Base-by-base conservation (phyloP, 2,797 vertebrate species). In the Poeciliopsis presidionis region DNA sequence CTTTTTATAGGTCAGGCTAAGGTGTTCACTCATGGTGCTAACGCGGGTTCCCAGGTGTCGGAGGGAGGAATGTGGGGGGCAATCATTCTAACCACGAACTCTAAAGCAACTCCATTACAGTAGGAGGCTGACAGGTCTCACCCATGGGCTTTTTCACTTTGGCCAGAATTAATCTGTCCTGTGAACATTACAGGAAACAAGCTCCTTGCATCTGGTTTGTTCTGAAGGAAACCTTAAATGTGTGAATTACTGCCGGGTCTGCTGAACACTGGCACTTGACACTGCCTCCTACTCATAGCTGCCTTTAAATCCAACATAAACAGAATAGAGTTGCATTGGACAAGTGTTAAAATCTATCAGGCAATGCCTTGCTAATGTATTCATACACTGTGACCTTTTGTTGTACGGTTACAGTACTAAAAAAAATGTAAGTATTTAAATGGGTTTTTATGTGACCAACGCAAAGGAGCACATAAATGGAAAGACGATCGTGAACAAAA, bases 1-100 rank as follows among this genome's bases (percentile, higher is more conserved):
- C 84, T 92, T 53, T 30, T 92, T 90, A 89, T 88, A 92, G 91
- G 91, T 92, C 90, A 91, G 83, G 80, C 79, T 78, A 75, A 87
- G 90, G 88, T 91, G 90, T 88, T 94, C 92, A 90, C 79, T 94
- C 92, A 92, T 82, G 87, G 86, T 88, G 88, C 86, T 90, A 92
- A 93, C 87, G 79, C 67, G 13, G 82, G 80, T 89, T 93, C 88
- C 88, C 88, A 83, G 79, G 84, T 92, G 93, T 90, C 90, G 82
- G 77, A 73, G 69, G 39, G 73, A 81, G 70, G 49, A 8, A 49
- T 47, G 51, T 46, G 14, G 45, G 74, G 53, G 53, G 74, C 71
- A 82, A 84, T 88, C 88, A 83, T 86, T 91, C 78, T 86, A 86
- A 84, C 78, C 67, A 76, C 25, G 53, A 80, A 90, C 83, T 89